phyloP scores from a whole-genome alignment of 2,797 vertebrate species.

The Enteromius treurensis region DNA sequence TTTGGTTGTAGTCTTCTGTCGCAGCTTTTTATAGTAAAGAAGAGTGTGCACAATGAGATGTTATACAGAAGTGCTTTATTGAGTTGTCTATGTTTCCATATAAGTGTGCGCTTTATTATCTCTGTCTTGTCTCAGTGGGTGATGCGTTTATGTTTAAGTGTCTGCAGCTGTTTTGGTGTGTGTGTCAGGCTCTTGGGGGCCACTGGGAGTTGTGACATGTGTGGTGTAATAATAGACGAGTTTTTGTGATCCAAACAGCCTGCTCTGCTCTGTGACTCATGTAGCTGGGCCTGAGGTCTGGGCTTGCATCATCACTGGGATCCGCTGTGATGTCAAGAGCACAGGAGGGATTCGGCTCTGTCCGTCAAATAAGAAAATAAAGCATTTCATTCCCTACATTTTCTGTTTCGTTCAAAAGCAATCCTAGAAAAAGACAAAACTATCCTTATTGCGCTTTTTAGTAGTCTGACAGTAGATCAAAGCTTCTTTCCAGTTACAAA shows the following conservation, averaged over 20 bases:
- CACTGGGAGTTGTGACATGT: slow-evolving; percentile 60
- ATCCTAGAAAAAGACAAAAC: slow-evolving; percentile 1
- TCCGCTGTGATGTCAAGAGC: slow-evolving; percentile 50
- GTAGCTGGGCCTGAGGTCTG: slow-evolving; percentile 59
- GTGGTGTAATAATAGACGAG: slow-evolving; percentile 60
- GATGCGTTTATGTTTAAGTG: slow-evolving; percentile 55
- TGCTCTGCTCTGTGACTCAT: slow-evolving; percentile 56
- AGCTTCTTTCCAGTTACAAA: neutral
- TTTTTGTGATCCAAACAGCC: slow-evolving; percentile 59
- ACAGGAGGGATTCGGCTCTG: slow-evolving; percentile 26
- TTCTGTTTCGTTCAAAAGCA: slow-evolving; percentile 6
- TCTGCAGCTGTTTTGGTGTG: slow-evolving; percentile 54
- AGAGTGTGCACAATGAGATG: slow-evolving; percentile 35
- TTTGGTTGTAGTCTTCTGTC: slow-evolving; percentile 1
- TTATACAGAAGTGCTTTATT: slow-evolving; percentile 32
- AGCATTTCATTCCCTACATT: slow-evolving; percentile 25
- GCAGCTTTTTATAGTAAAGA: slow-evolving; percentile 43
- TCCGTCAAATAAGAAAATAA: slow-evolving; percentile 41
- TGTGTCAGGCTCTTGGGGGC: slow-evolving; percentile 52
- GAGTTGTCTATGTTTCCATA: slow-evolving; percentile 35
- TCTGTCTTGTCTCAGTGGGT: slow-evolving; percentile 35
- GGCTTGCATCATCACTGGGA: slow-evolving; percentile 57
- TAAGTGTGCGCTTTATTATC: slow-evolving; percentile 43
- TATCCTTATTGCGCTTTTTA: neutral
- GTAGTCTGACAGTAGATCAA: neutral